phyloP scores from a whole-genome alignment of 1,140 invertebrate genomes.

The Araneus ventricosus region DNA sequence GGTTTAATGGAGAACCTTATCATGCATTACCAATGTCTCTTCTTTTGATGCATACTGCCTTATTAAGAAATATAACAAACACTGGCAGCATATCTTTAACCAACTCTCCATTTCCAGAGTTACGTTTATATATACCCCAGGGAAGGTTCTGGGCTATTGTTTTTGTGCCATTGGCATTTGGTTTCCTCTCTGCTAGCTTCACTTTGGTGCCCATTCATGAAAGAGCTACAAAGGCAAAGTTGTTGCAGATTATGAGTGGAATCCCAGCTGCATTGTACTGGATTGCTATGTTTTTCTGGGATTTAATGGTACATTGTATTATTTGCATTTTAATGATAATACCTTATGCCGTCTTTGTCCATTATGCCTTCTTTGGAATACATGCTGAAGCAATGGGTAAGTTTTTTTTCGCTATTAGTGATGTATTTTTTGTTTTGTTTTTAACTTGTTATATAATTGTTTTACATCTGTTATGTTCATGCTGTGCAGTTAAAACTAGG shows the following conservation, averaged over 20 bases:
- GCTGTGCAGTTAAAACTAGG: too few relatives aligned
- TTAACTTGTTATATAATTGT: too few relatives aligned
- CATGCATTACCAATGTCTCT: constrained; percentile 69
- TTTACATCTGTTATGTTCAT: too few relatives aligned
- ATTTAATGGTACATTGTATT: constrained; percentile 56
- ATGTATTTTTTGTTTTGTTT: too few relatives aligned
- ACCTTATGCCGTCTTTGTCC: constrained; percentile 56
- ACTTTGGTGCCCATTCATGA: constrained; percentile 77
- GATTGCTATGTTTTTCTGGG: constrained; percentile 75
- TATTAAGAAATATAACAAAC: constrained; percentile 41
- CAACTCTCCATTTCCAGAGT: constrained; percentile 48
- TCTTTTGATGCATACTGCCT: constrained; percentile 46
- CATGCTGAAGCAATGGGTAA: constrained; percentile 60
- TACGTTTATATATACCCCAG: background rate
- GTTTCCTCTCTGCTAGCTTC: constrained; percentile 75
- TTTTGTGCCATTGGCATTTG: constrained; percentile 76
- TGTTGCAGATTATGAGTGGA: constrained; percentile 77
- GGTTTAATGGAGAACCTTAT: constrained; percentile 74
- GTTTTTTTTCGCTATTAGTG: background rate
- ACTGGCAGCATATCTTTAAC: constrained; percentile 23
- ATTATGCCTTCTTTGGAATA: constrained; percentile 1
- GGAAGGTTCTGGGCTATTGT: background rate
- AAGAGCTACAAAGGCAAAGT: constrained; percentile 74
- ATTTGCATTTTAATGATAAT: constrained; percentile 61
- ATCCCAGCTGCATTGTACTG: constrained; percentile 69